Percentiles rank a stretch among this genome's conserved stretches.
These are phyloP conservation scores for Cochlearius cochlearius DNA, from an alignment of 2,113 vertebrate genomes.

Conservation along the genomic window DNA sequence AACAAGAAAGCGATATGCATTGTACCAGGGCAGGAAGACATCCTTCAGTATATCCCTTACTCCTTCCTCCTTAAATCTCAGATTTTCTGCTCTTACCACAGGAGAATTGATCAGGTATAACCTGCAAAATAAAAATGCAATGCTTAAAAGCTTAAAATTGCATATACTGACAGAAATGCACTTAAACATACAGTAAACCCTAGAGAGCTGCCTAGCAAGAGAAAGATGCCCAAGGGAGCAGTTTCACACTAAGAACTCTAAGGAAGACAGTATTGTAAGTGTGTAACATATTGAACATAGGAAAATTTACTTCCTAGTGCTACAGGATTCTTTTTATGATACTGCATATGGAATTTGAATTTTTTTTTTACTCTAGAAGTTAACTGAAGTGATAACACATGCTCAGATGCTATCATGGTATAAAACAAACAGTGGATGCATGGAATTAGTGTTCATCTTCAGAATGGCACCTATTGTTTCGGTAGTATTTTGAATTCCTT, in stretches of 20 bases:
- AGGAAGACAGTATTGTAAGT: neutral
- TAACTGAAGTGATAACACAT: neutral
- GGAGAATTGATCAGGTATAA: slow-evolving; percentile 98
- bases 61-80: slow-evolving; percentile 96
- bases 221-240: neutral
- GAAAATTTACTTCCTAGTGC: neutral
- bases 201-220: neutral
- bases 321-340: neutral
- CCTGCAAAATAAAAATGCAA: slow-evolving; percentile 65
- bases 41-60: slow-evolving; percentile 95
- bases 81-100: slow-evolving; percentile 93
- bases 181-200: neutral
- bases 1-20: slow-evolving; percentile 94
- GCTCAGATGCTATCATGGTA: neutral
- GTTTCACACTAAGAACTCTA: neutral
- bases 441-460: neutral
- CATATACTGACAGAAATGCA: neutral
- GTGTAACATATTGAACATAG: neutral
- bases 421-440: neutral
- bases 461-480: neutral
- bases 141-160: neutral
- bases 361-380: neutral
- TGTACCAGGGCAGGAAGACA: slow-evolving; percentile 98
- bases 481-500: neutral
- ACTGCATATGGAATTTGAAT: neutral